Percentiles rank a stretch among this genome's conserved stretches.
Conservation (phyloP, 92 coral and sea anemone species). For the Diadumene lineata region DNA sequence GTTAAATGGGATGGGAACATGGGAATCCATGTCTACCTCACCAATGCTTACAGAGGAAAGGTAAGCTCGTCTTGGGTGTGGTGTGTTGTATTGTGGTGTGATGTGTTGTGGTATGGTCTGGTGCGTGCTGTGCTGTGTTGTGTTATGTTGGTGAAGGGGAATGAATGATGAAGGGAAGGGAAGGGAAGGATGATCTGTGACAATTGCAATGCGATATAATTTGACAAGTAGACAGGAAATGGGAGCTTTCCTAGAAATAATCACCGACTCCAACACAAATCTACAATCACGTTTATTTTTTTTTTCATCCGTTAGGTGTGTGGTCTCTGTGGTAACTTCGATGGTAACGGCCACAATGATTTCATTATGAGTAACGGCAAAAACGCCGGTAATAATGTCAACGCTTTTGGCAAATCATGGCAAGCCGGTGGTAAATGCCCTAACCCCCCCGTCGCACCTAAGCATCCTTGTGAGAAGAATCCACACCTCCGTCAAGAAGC, state of each 20-base stretch:
- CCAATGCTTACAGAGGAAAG: constrained; percentile 4
- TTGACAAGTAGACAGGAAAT: too few species aligned
- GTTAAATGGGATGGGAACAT: constrained; percentile 24
- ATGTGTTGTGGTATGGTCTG: too few species aligned
- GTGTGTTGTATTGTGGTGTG: too few species aligned
- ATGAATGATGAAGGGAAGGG: too few species aligned
- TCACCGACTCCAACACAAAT: too few species aligned
- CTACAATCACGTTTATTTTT: too few species aligned
- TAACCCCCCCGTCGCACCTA: constrained; percentile 9
- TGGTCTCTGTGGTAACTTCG: constrained; percentile 48
- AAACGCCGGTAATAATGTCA: not conserved
- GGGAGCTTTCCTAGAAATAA: too few species aligned
- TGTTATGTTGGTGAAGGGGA: too few species aligned
- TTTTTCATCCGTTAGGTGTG: constrained; percentile 23
- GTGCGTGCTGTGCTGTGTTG: too few species aligned
- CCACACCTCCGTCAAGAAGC: constrained; percentile 24
- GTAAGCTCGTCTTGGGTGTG: too few species aligned
- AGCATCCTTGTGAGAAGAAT: constrained; percentile 37
- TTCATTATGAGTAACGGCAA: constrained; percentile 3
- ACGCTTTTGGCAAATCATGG: constrained; percentile 27
- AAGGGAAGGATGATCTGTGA: too few species aligned
- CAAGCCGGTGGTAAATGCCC: constrained; percentile 44
- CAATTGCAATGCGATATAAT: too few species aligned
- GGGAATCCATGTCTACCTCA: constrained; percentile 3
- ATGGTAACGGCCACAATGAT: constrained; percentile 29